Evolutionary conservation across 1,140 invertebrate genomes (phyloP), one percentile per base, ranked within the genome.

Genomic region (Pogonus chalceus): DNA sequence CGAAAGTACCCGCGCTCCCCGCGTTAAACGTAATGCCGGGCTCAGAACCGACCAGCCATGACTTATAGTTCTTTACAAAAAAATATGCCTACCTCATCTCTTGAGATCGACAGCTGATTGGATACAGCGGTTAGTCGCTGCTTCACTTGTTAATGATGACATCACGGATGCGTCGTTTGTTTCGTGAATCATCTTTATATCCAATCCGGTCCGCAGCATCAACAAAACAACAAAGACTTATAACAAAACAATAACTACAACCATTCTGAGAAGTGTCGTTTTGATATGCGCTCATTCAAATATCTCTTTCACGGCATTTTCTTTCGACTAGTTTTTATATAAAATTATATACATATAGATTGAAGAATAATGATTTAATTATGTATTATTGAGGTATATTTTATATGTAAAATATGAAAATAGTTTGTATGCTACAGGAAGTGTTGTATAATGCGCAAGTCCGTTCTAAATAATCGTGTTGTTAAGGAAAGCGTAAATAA

Each of bases 401-500:
- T n/a, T n/a, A n/a, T n/a, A n/a, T n/a, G n/a, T n/a, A n/a, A n/a
- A n/a, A n/a, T n/a, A n/a, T n/a, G n/a, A n/a, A n/a, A n/a, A n/a
- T n/a, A n/a, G n/a, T n/a, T n/a, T n/a, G n/a, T n/a, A n/a, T 43
- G 37, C 18, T 43, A 18, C 37, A 7, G 37, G 37, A 43, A 43
- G 18, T 43, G 37, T 18, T 10, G 18, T 12, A 43, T 18, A 43
- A 43, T 10, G 37, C 37, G 37, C 18, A 16, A 4, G 37, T 18
- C 4, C 18, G 26, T 7, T 43, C 9, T 43, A 9, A 43, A 10
- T 16, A 4, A 7, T 4, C 26, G 37, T 18, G 37, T 43, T 43
- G 37, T 43, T 43, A 43, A 43, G 37, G 37, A 43, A 16, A 43
- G 37, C 37, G 37, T 43, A 43, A 43, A 43, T 43, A 43, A 43